A percentile compares a stretch with the other conserved stretches of the same genome.
These are phyloP conservation scores for Eurytoma adleriae DNA, from an alignment of 2,888 invertebrate species.

Conservation along the genomic window DNA sequence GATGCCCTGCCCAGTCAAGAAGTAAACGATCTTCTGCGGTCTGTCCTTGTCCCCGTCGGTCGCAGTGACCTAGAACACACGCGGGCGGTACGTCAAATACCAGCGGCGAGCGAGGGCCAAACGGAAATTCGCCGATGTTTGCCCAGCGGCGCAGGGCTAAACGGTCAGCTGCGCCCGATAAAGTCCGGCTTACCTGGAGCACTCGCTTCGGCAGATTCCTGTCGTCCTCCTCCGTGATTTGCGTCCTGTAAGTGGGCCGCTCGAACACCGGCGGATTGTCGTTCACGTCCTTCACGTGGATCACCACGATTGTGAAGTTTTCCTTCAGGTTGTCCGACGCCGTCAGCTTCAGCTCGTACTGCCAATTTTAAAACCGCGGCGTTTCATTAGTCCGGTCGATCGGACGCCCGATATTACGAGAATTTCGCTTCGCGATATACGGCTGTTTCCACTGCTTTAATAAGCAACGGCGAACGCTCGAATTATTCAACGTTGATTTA, in stretches of 20 bases:
- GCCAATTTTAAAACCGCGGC: constrained; percentile 62
- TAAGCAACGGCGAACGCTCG: no score
- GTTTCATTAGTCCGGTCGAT: no score
- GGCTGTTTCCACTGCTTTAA: no score
- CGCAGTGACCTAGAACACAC: constrained; percentile 88
- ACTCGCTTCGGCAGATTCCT: constrained; percentile 95
- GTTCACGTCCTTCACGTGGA: constrained; percentile 98
- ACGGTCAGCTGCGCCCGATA: not conserved
- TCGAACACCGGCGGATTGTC: constrained; percentile 99
- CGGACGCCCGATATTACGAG: no score
- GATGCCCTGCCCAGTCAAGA: constrained; percentile 95
- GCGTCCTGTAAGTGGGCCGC: constrained; percentile 94
- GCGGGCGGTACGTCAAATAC: constrained; percentile 9
- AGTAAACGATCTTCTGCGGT: constrained; percentile 96
- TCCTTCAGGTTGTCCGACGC: constrained; percentile 98
- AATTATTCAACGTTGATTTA: no score
- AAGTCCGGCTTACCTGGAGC: constrained; percentile 82
- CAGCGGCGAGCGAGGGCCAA: not conserved
- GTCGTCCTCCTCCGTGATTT: constrained; percentile 97
- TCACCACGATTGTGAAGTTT: constrained; percentile 97
- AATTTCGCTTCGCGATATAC: no score
- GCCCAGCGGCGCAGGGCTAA: not conserved
- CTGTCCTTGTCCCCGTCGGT: constrained; percentile 97
- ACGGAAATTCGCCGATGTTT: constrained; percentile 42
- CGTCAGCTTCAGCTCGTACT: constrained; percentile 96